These are phyloP conservation scores for Entomobrya proxima DNA, from an alignment of 2,888 invertebrate species.

Conservation along the genomic window DNA sequence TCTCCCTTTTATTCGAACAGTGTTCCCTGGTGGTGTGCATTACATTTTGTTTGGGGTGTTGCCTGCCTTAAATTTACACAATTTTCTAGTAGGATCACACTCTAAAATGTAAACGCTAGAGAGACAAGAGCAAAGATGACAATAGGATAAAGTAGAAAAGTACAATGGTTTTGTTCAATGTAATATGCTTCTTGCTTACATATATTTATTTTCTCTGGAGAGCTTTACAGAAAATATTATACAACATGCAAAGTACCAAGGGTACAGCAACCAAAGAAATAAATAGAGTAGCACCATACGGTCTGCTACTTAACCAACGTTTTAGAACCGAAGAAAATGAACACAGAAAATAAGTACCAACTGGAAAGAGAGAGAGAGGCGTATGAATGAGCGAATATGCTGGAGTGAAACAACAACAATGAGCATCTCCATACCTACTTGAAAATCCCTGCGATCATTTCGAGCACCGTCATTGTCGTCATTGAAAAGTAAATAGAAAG, in stretches of 20 bases:
- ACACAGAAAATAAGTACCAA: not conserved
- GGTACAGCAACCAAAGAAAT: not conserved
- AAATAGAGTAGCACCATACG: not conserved
- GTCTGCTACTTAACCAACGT: not conserved
- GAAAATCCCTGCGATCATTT: conserved; percentile 15
- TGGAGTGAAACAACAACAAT: not conserved
- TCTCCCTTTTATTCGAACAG: conserved; percentile 8
- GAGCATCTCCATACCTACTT: not conserved
- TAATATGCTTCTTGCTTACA: too few species aligned
- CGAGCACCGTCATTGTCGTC: not conserved
- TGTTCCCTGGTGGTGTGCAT: conserved; percentile 40
- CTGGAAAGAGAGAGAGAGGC: not conserved
- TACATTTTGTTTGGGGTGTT: conserved; percentile 44
- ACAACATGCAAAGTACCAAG: not conserved
- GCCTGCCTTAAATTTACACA: conserved; percentile 25
- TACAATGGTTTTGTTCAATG: conserved; percentile 24
- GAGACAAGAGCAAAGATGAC: conserved; percentile 25
- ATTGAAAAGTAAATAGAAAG: not conserved
- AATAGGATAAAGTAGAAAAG: conserved; percentile 19
- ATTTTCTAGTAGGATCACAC: not conserved
- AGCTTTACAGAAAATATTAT: not conserved
- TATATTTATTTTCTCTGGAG: conserved; percentile 25
- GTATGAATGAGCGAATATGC: not conserved
- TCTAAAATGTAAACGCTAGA: not conserved
- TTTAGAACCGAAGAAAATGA: not conserved